Evolutionary conservation across 2,888 invertebrate genomes (phyloP).

Genomic region (Caenorhabditis plicata): DNA sequence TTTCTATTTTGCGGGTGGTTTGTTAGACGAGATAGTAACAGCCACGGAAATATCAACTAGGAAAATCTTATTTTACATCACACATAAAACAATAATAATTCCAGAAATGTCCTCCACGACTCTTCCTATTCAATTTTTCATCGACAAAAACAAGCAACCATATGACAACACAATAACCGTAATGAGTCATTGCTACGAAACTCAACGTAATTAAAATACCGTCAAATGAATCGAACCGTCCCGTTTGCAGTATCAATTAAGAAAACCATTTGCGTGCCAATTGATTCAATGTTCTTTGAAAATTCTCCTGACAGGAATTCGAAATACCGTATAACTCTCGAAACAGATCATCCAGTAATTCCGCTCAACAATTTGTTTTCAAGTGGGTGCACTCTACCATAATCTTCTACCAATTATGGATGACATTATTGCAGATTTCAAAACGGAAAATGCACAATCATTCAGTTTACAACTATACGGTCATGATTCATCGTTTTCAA

Average conservation of each 20-base stretch:
- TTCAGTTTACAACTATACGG: slow-evolving; percentile 20
- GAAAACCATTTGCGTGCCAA: slow-evolving; percentile 11
- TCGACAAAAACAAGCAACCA: slow-evolving; percentile 15
- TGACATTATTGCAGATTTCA: slow-evolving; percentile 9
- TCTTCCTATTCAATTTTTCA: slow-evolving; percentile 22
- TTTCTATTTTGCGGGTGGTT: no score
- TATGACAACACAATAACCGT: slow-evolving; percentile 12
- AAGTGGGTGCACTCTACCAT: slow-evolving; percentile 4
- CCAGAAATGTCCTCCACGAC: slow-evolving; percentile 10
- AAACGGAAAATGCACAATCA: slow-evolving; percentile 22
- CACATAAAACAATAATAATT: no score
- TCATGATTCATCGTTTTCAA: slow-evolving; percentile 14
- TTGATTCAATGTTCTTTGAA: slow-evolving; percentile 21
- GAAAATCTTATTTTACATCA: no score
- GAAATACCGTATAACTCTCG: slow-evolving; percentile 23
- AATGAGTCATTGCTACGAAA: slow-evolving; percentile 8
- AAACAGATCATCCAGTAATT: slow-evolving; percentile 17
- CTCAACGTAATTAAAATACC: slow-evolving; percentile 8
- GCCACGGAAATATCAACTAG: no score
- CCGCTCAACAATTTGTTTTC: slow-evolving; percentile 15
- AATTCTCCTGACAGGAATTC: slow-evolving; percentile 17
- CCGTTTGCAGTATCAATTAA: slow-evolving; percentile 7
- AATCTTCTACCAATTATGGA: not conserved
- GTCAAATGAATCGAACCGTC: not conserved
- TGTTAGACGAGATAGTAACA: no score